Base-by-base conservation (phyloP, 2,797 vertebrate genomes). In the Novumbra hubbsi region DNA sequence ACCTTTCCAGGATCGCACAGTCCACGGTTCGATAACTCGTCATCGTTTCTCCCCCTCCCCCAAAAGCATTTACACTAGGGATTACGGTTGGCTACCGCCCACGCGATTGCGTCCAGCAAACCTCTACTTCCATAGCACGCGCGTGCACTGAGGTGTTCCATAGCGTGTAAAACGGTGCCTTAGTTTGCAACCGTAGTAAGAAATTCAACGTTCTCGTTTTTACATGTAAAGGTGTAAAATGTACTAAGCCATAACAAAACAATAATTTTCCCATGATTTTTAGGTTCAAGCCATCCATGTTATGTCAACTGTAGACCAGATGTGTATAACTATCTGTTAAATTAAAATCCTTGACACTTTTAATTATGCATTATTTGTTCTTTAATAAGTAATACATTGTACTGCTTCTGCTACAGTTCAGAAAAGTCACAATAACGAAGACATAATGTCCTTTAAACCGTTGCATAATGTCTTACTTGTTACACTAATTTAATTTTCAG, bases 11-110 rank as follows among this genome's bases (percentile, higher is more conserved):
- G 16, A 50, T 55, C 19, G 8, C 65, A 30, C 38, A 4, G 38
- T 70, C 32, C 72, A 4, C 19, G 63, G 62, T 49, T 38, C 65
- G 32, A 38, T 45, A 71, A 76, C 77, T 78, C 45, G 73, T 76
- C 83, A 86, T 72, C 50, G 34, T 28, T 73, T 64, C 45, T 75
- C 34, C 55, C 78, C 73, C 68, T 70, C 73, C 70, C 70, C 38
- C 67, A 27, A 52, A 17, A 64, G 32, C 73, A 72, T 32, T 71
- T 78, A 79, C 75, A 74, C 74, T 48, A 75, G 17, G 85, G 90
- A 93, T 91, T 91, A 93, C 72, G 7, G 1, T 55, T 3, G 48
- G 48, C 8, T 38, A 72, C 76, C 38, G 73, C 73, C 16, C 64
- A 64, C 68, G 64, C 50, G 77, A 77, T 71, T 74, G 71, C 73